phyloP scores from a whole-genome alignment of 1,140 invertebrate species.

The Drosophila guanche region DNA sequence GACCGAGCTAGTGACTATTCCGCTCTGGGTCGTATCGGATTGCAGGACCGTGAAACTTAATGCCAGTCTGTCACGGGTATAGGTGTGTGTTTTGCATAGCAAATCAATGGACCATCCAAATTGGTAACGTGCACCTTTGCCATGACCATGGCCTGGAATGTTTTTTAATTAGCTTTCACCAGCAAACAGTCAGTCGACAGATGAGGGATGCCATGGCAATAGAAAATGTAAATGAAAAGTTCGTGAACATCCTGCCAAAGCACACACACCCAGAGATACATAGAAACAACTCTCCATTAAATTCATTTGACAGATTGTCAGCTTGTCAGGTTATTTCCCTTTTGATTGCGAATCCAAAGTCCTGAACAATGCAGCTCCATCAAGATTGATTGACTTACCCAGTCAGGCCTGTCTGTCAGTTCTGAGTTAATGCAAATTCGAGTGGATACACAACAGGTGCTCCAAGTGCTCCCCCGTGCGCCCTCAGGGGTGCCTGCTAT shows the following conservation, averaged over 20 bases:
- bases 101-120: conserved; percentile 64
- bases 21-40: conserved; percentile 13
- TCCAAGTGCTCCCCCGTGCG: not conserved
- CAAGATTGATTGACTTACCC: not conserved
- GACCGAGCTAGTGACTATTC: conserved; percentile 1
- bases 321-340: not conserved
- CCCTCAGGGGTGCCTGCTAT: not conserved
- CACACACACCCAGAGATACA: conserved; percentile 2
- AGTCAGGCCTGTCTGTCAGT: not conserved
- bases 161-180: conserved; percentile 63
- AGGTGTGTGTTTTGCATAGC: conserved; percentile 36
- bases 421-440: conserved; percentile 7
- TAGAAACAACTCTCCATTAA: conserved; percentile 40
- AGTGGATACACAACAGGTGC: conserved; percentile 12
- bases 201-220: conserved; percentile 17
- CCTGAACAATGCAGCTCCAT: too few relatives aligned
- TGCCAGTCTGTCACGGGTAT: not conserved
- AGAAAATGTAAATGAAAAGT: conserved; percentile 37
- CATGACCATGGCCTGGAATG: conserved; percentile 25
- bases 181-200: conserved; percentile 6
- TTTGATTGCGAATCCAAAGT: not conserved
- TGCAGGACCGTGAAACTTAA: conserved; percentile 27
- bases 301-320: conserved; percentile 36
- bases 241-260: conserved; percentile 21
- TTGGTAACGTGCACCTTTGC: conserved; percentile 39